Evolutionary conservation across 2,888 invertebrate species (phyloP).

Genomic region (Pandemis corylana): DNA sequence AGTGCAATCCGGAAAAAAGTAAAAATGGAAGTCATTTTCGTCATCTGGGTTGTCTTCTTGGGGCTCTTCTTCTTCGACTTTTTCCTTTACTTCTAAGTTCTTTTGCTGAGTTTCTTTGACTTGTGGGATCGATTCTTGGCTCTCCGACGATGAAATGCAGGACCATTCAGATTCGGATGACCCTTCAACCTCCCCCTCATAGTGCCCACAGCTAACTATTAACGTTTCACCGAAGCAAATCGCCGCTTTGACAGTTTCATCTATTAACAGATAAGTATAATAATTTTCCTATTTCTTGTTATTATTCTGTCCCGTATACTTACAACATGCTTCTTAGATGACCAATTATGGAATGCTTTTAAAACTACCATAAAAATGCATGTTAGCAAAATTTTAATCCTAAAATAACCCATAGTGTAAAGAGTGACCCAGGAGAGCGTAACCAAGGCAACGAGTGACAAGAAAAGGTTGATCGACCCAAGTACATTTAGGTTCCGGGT

Average conservation of each 20-base stretch:
- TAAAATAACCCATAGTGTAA: too few species aligned
- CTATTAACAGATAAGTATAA: slow-evolving; percentile 57
- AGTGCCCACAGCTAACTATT: slow-evolving; percentile 80
- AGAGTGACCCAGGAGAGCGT: too few species aligned
- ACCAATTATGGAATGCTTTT: too few species aligned
- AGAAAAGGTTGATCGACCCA: too few species aligned
- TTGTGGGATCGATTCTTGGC: slow-evolving; percentile 45
- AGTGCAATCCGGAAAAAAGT: slow-evolving; percentile 76
- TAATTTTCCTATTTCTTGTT: too few species aligned
- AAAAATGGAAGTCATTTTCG: slow-evolving; percentile 73
- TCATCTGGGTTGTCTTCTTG: slow-evolving; percentile 56
- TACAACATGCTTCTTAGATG: too few species aligned
- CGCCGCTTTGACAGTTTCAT: slow-evolving; percentile 75
- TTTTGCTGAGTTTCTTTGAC: not conserved
- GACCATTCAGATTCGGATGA: slow-evolving; percentile 77
- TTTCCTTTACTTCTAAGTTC: slow-evolving; percentile 37
- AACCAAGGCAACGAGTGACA: too few species aligned
- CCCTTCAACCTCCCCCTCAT: slow-evolving; percentile 63
- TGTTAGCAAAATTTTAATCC: too few species aligned
- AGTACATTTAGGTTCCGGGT: too few species aligned
- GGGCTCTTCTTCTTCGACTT: slow-evolving; percentile 55
- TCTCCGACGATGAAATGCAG: slow-evolving; percentile 59
- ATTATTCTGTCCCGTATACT: too few species aligned
- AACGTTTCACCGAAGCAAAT: slow-evolving; percentile 84
- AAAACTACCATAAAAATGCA: too few species aligned